phyloP scores from a whole-genome alignment of 2,888 invertebrate genomes.

The Drosophila multiciliata region DNA sequence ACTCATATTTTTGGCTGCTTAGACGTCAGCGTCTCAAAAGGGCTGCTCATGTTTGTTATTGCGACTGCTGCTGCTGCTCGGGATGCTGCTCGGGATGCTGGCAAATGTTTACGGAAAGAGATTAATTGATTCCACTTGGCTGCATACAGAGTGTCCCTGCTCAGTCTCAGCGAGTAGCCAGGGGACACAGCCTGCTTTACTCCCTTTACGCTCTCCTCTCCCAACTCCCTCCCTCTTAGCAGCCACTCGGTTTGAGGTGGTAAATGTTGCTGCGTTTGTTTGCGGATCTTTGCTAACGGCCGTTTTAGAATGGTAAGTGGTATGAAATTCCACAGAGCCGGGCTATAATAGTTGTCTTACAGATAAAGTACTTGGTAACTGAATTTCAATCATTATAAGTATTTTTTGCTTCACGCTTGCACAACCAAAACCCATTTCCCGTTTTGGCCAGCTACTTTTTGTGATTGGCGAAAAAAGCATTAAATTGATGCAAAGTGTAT shows the following conservation, averaged over 20 bases:
- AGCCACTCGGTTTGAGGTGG: slow-evolving; percentile 34
- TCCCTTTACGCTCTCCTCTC: not conserved
- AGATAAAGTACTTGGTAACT: not conserved
- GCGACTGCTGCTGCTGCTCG: slow-evolving; percentile 43
- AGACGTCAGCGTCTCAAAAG: slow-evolving; percentile 56
- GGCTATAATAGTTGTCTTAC: not conserved
- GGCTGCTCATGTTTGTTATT: slow-evolving; percentile 48
- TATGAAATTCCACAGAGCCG: not conserved
- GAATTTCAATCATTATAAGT: slow-evolving; percentile 2
- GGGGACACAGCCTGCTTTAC: not conserved
- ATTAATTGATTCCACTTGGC: slow-evolving; percentile 81
- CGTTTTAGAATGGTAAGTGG: not conserved
- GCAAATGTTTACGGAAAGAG: slow-evolving; percentile 79
- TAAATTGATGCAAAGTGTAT: slow-evolving; percentile 22
- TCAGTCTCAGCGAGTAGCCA: slow-evolving; percentile 33
- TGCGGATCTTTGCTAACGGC: slow-evolving; percentile 21
- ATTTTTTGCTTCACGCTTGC: not conserved
- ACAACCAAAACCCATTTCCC: not conserved
- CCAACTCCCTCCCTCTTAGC: too few relatives aligned
- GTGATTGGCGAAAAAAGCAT: not conserved
- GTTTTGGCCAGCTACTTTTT: not conserved
- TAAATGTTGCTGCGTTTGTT: slow-evolving; percentile 39
- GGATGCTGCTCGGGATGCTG: slow-evolving; percentile 41
- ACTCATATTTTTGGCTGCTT: slow-evolving; percentile 77
- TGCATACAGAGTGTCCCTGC: slow-evolving; percentile 73